Conservation (phyloP, 2,113 vertebrate genomes). For the Hystrix cristata region DNA sequence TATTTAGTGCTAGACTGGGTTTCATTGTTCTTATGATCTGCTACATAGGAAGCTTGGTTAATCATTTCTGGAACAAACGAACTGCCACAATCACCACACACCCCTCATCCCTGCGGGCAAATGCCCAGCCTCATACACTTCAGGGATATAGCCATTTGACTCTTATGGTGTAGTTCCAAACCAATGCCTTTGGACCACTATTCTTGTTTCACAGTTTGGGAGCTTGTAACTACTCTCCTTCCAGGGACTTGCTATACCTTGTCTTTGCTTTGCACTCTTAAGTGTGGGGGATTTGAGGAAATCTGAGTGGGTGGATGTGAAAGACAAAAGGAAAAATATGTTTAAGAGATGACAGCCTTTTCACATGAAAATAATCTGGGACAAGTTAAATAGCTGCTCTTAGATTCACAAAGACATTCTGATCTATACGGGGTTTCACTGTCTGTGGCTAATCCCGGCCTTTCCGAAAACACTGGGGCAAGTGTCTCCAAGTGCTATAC, state of each 20-base stretch:
- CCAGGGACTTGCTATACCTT: neutral
- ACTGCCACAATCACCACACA: neutral
- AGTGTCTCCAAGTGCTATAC: neutral
- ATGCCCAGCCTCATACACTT: neutral
- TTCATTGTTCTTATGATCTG: neutral
- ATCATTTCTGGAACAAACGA: neutral
- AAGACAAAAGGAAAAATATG: constrained; percentile 69
- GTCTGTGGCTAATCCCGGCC: neutral
- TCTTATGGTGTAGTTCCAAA: neutral
- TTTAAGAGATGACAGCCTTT: constrained; percentile 68
- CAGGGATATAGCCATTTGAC: neutral
- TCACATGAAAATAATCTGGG: constrained; percentile 61
- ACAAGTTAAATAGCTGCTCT: constrained; percentile 41
- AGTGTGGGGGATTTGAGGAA: constrained; percentile 58
- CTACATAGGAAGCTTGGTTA: neutral
- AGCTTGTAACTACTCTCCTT: neutral
- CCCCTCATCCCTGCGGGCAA: neutral
- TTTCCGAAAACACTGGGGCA: neutral
- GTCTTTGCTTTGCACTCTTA: neutral
- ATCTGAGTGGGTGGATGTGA: constrained; percentile 57
- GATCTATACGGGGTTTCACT: neutral
- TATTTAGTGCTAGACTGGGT: neutral
- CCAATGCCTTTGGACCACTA: neutral
- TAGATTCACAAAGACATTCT: neutral
- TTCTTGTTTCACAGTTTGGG: neutral